Percentiles rank a stretch among this genome's conserved stretches.
Evolutionary conservation across 2,113 vertebrate genomes (phyloP).

Genomic region (Capricornis sumatraensis): DNA sequence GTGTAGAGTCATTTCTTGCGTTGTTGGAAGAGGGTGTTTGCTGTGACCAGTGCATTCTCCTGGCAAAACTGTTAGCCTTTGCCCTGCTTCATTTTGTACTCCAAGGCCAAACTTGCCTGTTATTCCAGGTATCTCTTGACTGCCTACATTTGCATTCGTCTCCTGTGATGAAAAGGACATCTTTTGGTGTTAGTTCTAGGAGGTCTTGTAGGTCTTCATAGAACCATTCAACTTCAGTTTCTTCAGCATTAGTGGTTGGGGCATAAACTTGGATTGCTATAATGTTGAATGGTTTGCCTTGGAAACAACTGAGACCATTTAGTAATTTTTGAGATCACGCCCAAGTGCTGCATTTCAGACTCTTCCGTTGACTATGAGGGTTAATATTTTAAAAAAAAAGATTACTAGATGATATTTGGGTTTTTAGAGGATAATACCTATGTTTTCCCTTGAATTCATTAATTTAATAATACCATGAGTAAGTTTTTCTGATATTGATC

Average conservation of each 20-base stretch:
- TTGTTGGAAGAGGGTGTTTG: not conserved
- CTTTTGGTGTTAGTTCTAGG: not conserved
- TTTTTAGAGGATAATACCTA: not conserved
- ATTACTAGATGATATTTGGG: not conserved
- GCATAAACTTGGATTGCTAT: not conserved
- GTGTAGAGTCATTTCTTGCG: not conserved
- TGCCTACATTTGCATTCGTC: not conserved
- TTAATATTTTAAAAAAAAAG: not conserved
- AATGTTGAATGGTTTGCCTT: not conserved
- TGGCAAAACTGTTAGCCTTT: not conserved
- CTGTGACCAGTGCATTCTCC: not conserved
- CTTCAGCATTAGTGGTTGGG: not conserved
- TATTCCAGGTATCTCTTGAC: not conserved
- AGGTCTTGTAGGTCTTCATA: not conserved
- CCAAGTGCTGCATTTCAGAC: not conserved
- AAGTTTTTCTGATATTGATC: slow-evolving; percentile 2
- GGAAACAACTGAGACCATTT: not conserved
- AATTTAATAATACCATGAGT: not conserved
- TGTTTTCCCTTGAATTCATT: not conserved
- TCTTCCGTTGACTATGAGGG: not conserved
- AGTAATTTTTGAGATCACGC: not conserved
- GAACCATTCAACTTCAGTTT: not conserved
- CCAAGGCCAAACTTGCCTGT: not conserved
- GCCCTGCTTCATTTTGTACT: not conserved
- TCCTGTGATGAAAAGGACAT: not conserved